phyloP scores from a whole-genome alignment of 64 coral and sea anemone genomes.

The Exaiptasia diaphana region DNA sequence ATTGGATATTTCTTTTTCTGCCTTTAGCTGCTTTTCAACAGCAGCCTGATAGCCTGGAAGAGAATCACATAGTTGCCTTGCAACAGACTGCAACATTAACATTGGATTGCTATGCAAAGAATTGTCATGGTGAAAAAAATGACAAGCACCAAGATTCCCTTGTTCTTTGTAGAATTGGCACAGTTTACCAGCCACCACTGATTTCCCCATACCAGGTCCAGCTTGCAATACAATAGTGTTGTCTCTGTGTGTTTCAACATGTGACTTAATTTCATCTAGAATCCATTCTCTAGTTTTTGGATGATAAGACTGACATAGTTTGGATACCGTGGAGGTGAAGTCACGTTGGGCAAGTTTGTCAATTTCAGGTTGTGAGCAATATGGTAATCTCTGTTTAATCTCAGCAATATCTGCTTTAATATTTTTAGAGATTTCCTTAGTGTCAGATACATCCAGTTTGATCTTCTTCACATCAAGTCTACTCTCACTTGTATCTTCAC shows the following conservation, averaged over 20 bases:
- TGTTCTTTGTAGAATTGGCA: constrained; percentile 27
- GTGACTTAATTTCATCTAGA: neutral
- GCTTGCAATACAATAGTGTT: constrained; percentile 14
- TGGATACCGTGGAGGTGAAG: neutral
- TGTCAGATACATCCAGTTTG: too few species aligned
- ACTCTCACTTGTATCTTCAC: too few species aligned
- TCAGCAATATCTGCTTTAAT: too few species aligned
- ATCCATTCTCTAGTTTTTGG: neutral
- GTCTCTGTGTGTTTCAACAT: neutral
- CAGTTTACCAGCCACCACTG: constrained; percentile 21
- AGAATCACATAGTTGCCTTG: constrained; percentile 16
- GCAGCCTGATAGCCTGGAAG: constrained; percentile 31
- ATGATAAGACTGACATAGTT: neutral
- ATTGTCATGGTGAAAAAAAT: constrained; percentile 57
- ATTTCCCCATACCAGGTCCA: constrained; percentile 57
- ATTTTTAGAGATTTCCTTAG: too few species aligned
- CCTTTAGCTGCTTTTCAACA: constrained; percentile 27
- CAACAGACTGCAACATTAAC: constrained; percentile 55
- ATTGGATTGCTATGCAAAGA: constrained; percentile 39
- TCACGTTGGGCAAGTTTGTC: neutral
- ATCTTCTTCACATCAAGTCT: too few species aligned
- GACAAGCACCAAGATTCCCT: constrained; percentile 21
- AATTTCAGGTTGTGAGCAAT: too few species aligned
- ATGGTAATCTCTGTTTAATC: too few species aligned
- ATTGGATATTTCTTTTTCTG: constrained; percentile 2